These are phyloP conservation scores for Rhynchonycteris naso DNA, from an alignment of 2,797 vertebrate genomes.

Conservation along the genomic window DNA sequence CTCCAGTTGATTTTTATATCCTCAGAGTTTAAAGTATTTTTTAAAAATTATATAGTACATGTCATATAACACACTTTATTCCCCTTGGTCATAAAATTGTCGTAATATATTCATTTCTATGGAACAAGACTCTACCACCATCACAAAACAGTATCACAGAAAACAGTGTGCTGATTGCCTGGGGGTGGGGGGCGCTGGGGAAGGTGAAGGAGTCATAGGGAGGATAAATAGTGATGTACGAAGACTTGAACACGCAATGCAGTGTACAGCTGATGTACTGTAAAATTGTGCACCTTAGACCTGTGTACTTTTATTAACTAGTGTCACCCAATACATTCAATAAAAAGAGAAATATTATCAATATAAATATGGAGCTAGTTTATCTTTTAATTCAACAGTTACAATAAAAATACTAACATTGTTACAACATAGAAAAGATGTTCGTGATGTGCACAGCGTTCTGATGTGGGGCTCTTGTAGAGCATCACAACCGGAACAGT, in stretches of 20 bases:
- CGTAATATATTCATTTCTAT: not conserved
- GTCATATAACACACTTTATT: not conserved
- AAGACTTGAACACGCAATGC: too few species aligned
- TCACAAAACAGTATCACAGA: not conserved
- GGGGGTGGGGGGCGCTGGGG: too few species aligned
- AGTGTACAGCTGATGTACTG: too few species aligned
- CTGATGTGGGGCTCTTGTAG: not conserved
- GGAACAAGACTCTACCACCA: not conserved
- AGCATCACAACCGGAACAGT: not conserved
- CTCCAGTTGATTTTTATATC: conserved; percentile 11
- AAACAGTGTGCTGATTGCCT: too few species aligned
- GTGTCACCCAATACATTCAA: too few species aligned
- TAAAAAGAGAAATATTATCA: not conserved
- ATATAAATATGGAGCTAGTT: not conserved
- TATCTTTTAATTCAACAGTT: not conserved
- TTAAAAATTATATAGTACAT: not conserved
- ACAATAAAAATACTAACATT: not conserved
- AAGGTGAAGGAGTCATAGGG: too few species aligned
- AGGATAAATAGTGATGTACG: too few species aligned
- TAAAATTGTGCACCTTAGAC: too few species aligned
- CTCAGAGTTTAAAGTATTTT: not conserved
- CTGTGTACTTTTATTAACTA: too few species aligned
- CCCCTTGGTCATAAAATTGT: not conserved
- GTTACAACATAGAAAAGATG: not conserved
- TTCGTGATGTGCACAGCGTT: not conserved